Evolutionary conservation across 2,113 vertebrate species (phyloP).

Genomic region (Heteronetta atricapilla): DNA sequence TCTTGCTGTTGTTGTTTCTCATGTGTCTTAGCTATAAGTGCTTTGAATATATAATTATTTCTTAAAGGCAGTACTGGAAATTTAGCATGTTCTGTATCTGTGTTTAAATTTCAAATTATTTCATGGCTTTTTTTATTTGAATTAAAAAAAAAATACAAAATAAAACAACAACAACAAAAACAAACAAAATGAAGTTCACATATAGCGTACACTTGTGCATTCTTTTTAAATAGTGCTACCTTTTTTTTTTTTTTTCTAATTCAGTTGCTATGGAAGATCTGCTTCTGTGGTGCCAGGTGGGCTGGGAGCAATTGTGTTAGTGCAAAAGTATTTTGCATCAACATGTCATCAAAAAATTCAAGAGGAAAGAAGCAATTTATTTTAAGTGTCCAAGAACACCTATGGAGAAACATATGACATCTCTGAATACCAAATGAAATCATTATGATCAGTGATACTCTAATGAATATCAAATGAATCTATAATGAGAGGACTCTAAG

Average conservation of each 20-base stretch:
- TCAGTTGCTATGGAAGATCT: background rate
- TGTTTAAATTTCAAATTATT: background rate
- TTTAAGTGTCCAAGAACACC: slow-evolving; percentile 44
- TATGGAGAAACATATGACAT: slow-evolving; percentile 33
- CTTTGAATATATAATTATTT: background rate
- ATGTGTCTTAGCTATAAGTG: background rate
- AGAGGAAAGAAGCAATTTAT: slow-evolving; percentile 39
- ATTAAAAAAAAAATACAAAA: background rate
- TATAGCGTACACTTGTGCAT: background rate
- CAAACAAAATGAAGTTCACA: no score
- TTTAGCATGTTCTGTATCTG: background rate
- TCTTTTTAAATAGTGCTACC: background rate
- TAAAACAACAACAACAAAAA: no score
- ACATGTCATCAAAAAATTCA: slow-evolving; percentile 15
- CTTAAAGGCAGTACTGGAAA: background rate
- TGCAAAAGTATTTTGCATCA: slow-evolving; percentile 44
- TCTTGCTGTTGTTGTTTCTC: background rate
- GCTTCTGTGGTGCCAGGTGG: background rate
- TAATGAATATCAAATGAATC: slow-evolving; percentile 49
- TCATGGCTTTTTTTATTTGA: background rate
- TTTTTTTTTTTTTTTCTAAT: background rate
- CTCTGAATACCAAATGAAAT: slow-evolving; percentile 61
- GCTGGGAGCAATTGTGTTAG: background rate
- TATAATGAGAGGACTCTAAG: background rate
- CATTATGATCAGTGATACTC: slow-evolving; percentile 15